Conservation (phyloP, 2,888 invertebrate species). For the Parnassius apollo region DNA sequence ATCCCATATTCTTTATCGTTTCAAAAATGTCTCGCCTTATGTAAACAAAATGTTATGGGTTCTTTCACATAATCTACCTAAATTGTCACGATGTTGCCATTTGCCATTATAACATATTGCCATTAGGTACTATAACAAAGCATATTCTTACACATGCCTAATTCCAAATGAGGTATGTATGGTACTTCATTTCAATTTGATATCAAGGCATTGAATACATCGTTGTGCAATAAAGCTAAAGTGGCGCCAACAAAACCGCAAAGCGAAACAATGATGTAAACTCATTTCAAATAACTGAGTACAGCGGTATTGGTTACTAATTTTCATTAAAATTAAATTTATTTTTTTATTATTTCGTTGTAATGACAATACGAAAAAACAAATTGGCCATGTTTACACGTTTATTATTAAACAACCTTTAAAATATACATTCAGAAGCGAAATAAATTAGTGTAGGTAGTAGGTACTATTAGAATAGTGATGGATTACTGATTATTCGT, state of each 20-base stretch:
- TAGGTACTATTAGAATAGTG: too few relatives aligned
- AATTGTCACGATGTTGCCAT: too few relatives aligned
- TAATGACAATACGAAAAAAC: not conserved
- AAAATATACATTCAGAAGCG: too few relatives aligned
- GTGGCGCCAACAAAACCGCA: constrained; percentile 15
- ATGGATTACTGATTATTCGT: too few relatives aligned
- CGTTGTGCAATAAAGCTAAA: constrained; percentile 4
- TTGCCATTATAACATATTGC: too few relatives aligned
- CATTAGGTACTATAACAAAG: not conserved
- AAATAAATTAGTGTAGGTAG: too few relatives aligned
- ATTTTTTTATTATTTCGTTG: not conserved
- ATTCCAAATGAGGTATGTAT: not conserved
- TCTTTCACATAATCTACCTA: too few relatives aligned
- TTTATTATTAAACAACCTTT: too few relatives aligned
- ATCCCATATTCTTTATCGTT: too few relatives aligned
- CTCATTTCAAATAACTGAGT: constrained; percentile 16
- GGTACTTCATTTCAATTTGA: not conserved
- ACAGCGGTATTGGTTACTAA: not conserved
- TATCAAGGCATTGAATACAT: not conserved
- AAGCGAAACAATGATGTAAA: constrained; percentile 13
- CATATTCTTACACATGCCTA: not conserved
- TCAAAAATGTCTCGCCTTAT: too few relatives aligned
- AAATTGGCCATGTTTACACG: too few relatives aligned
- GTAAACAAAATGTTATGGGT: too few relatives aligned
- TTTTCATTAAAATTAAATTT: constrained; percentile 2